Base-by-base conservation (phyloP, 1,140 invertebrate genomes). In the Pseudomyrmex sp. region DNA sequence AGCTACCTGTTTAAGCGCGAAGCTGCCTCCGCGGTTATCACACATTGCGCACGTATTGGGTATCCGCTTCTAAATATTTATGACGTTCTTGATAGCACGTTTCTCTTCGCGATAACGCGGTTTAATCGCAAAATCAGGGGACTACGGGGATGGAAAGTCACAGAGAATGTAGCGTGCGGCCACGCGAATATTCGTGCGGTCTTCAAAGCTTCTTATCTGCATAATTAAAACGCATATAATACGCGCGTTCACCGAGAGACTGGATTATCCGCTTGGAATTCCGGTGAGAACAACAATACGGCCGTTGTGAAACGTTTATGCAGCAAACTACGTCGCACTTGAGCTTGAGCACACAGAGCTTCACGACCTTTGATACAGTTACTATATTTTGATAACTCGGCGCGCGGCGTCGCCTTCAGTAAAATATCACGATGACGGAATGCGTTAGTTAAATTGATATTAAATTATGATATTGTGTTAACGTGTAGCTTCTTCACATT, bases 141-240 rank as follows among this genome's bases (percentile, higher is more conserved):
- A 9, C 18, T n/a, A 15, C 15, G 1, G 13, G 15, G 1, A 68
- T 2, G 1, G 9, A 44, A 35, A 52, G 12, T 52, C n/a, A 8
- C n/a, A 20, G 26, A 68, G 26, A 54, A 44, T 3, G n/a, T 20
- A 66, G 48, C 44, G n/a, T 58, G 13, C 10, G 2, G 10, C 15
- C 48, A 48, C 10, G 63, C 18, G 18, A 9, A n/a, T 77, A 77
- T 69, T 77, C 35, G 35, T 46, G 35, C 5, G 9, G 48, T 46
- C 13, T 44, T 46, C n/a, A 12, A 77, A 77, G 63, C 68, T 68
- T 77, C 35, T 77, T 77, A 68, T 59, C 50, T 15, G 15, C 15
- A 56, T 77, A 77, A 69, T 77, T 77, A 77, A 50, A 3, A 77
- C 18, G 35, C 26, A 46, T n/a, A 66, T 35, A 35, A 35, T 35